Evolutionary conservation across 2,888 invertebrate genomes (phyloP).

Genomic region (Schizaphis graminum): DNA sequence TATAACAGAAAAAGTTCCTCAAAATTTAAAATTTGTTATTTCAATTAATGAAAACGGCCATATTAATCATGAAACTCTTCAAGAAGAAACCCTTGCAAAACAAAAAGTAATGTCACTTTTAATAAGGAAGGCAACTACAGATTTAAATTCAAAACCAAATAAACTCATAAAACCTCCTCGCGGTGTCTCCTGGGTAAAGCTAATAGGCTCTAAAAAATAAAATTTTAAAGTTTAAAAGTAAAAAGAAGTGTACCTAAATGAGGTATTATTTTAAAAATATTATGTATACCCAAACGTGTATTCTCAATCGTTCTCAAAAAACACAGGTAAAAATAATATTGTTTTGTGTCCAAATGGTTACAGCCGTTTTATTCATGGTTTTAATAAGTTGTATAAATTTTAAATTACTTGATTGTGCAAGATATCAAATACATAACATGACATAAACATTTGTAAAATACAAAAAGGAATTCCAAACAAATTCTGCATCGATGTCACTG

Average conservation of each 20-base stretch:
- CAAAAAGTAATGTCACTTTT: constrained; percentile 13
- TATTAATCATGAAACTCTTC: background rate
- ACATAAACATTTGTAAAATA: background rate
- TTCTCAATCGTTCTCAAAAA: too few relatives aligned
- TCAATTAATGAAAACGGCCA: too few relatives aligned
- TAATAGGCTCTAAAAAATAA: too few relatives aligned
- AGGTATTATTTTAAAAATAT: too few relatives aligned
- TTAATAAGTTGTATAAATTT: background rate
- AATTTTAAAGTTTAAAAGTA: too few relatives aligned
- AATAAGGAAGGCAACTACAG: background rate
- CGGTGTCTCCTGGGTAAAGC: too few relatives aligned
- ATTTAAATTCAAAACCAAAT: constrained; percentile 10
- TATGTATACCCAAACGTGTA: too few relatives aligned
- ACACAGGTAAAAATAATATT: too few relatives aligned
- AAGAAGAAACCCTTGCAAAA: background rate
- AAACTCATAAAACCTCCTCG: background rate
- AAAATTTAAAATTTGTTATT: too few relatives aligned
- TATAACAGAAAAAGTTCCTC: too few relatives aligned
- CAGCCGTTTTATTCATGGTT: background rate
- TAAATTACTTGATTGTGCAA: background rate
- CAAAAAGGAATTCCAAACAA: background rate
- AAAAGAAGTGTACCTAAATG: too few relatives aligned
- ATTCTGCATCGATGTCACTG: background rate
- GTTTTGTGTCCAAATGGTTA: too few relatives aligned
- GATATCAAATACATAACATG: background rate